Base-by-base conservation (phyloP, 2,888 invertebrate genomes). In the Dusona sp. region DNA sequence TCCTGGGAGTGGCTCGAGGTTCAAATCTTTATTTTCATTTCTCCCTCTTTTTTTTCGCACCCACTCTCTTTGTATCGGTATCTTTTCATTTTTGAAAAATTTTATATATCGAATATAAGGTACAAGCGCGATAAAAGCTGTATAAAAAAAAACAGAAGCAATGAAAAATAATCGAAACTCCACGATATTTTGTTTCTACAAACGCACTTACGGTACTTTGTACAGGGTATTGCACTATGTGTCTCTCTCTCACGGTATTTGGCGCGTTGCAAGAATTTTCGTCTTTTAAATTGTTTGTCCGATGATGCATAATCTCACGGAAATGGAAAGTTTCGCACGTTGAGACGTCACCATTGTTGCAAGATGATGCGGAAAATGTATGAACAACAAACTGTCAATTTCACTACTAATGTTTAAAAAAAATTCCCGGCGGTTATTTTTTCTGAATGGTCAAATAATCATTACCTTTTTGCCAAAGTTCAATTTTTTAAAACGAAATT, bases 191-290 rank as follows among this genome's bases (percentile, higher is more conserved):
- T 80, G 48, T 65, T 64, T 85, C 73, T 83, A 72, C 84, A 83
- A 89, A 91, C 90, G 92, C 91, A 91, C 92, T 93, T 92, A 92
- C 90, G 91, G 92, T 93, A 94, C 91, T 93, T 93, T 94, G 93
- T 93, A 94, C 92, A 93, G 91, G 93, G 91, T 93, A 93, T 93
- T 94, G 93, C 93, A 94, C 93, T 92, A 84, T 78, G 72, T 81
- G 25, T 75, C 22, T 79, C 48, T 72, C 64, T 72, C 64, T 64
- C 77, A 88, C 86, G 87, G 90, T 88, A 86, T 89, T 90, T 87
- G 89, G 68, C 74, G 78, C 74, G 68, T 64, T 84, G 75, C 57
- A 79, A 54, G 70, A 79, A 79, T 81, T 72, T 75, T 73, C 73
- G 83, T 70, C 29, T 61, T 51, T 29, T 16, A 22, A 61, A 4